Conservation (phyloP, 2,113 vertebrate species). For the Pachyramphus minor region DNA sequence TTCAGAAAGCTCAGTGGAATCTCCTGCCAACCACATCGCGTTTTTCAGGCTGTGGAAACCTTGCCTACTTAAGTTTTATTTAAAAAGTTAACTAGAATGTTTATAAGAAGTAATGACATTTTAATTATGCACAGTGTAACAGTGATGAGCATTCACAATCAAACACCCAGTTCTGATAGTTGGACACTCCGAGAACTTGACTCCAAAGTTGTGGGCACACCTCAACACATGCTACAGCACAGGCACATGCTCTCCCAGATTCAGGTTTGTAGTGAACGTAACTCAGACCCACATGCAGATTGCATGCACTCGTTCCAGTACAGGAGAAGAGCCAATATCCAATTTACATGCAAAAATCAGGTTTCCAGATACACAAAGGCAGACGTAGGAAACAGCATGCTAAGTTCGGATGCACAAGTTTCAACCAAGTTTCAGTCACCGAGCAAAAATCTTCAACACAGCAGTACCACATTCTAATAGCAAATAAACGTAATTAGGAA, state of each 20-base stretch:
- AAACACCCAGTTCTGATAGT: not conserved
- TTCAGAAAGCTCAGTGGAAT: conserved; percentile 54
- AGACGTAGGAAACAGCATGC: conserved; percentile 48
- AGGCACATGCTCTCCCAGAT: conserved; percentile 25
- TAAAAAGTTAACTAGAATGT: conserved; percentile 30
- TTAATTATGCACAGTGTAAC: conserved; percentile 52
- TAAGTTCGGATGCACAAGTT: conserved; percentile 26
- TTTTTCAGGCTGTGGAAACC: conserved; percentile 20
- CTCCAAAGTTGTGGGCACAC: not conserved
- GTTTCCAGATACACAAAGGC: conserved; percentile 36
- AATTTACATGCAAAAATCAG: conserved; percentile 48
- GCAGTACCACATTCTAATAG: conserved; percentile 17
- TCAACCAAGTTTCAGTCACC: conserved; percentile 32
- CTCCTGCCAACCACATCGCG: conserved; percentile 13
- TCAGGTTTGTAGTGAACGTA: not conserved
- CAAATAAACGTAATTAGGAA: conserved; percentile 15
- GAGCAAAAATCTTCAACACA: conserved; percentile 10
- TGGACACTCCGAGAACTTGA: not conserved
- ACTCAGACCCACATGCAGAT: conserved; percentile 30
- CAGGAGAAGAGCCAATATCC: conserved; percentile 16
- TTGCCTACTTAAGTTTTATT: conserved; percentile 43
- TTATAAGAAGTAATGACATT: conserved; percentile 36
- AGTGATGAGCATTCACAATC: conserved; percentile 27
- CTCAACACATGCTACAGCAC: conserved; percentile 29
- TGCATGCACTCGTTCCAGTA: conserved; percentile 37